phyloP scores from a whole-genome alignment of 2,888 invertebrate species.

The Galerucella nymphaeae region DNA sequence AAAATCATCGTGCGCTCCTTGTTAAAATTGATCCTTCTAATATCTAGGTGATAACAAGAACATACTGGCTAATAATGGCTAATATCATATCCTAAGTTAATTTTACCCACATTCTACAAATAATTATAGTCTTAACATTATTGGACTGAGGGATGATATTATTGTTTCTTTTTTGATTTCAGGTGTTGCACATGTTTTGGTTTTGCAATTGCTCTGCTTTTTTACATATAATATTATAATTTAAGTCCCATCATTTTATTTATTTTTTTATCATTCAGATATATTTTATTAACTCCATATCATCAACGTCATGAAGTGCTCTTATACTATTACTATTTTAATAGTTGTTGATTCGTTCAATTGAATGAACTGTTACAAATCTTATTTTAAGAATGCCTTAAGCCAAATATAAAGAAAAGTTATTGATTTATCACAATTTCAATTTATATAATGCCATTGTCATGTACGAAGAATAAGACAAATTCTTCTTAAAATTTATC shows the following conservation, averaged over 20 bases:
- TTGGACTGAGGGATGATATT: background rate
- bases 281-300: slow-evolving; percentile 39
- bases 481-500: background rate
- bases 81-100: too few relatives aligned
- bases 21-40: too few relatives aligned
- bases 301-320: slow-evolving; percentile 38
- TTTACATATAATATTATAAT: slow-evolving; percentile 51
- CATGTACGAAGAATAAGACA: background rate
- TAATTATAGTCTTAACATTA: background rate
- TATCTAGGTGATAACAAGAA: too few relatives aligned
- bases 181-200: slow-evolving; percentile 46
- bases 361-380: slow-evolving; percentile 21
- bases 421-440: slow-evolving; percentile 17
- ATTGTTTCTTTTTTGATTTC: slow-evolving; percentile 37
- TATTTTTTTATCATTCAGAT: slow-evolving; percentile 52
- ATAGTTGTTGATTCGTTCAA: slow-evolving; percentile 30
- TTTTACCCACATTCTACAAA: background rate
- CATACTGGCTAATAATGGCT: too few relatives aligned
- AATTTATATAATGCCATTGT: slow-evolving; percentile 3
- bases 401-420: slow-evolving; percentile 28
- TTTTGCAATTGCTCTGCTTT: slow-evolving; percentile 53
- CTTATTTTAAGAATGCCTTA: slow-evolving; percentile 29
- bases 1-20: too few relatives aligned
- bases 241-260: slow-evolving; percentile 51
- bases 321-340: slow-evolving; percentile 33